phyloP scores from a whole-genome alignment of 2,113 vertebrate genomes.

The Agelaius phoeniceus region DNA sequence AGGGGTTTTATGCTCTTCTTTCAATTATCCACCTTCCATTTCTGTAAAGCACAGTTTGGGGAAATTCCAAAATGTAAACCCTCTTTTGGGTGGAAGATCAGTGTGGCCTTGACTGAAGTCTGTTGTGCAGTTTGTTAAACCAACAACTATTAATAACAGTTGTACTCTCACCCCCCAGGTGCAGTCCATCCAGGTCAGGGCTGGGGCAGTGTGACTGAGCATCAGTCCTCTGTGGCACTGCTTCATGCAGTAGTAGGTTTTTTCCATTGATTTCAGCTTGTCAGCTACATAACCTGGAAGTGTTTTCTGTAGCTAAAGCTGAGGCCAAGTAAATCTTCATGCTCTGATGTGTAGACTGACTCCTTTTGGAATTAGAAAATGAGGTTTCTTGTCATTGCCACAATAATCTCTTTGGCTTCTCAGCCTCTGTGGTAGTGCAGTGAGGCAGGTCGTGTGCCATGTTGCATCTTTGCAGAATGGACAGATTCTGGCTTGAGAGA shows the following conservation, averaged over 20 bases:
- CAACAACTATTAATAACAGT: neutral
- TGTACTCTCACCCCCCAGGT: neutral
- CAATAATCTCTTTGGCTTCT: neutral
- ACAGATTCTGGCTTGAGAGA: neutral
- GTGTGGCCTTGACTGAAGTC: slow-evolving; percentile 20
- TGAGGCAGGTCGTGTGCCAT: rapidly evolving
- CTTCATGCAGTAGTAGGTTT: neutral
- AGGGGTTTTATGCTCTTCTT: neutral
- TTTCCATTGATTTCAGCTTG: neutral
- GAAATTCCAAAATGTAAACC: neutral
- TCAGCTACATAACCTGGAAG: neutral
- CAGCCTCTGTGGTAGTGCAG: rapidly evolving
- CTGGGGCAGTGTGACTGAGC: neutral
- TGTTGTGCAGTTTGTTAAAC: slow-evolving; percentile 1
- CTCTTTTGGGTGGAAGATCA: neutral
- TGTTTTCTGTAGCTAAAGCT: neutral
- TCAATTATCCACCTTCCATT: neutral
- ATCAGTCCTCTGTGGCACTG: neutral
- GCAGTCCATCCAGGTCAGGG: neutral
- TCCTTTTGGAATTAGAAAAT: neutral
- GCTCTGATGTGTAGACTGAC: neutral
- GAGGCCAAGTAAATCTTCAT: neutral
- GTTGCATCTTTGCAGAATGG: neutral
- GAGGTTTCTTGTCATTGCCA: neutral
- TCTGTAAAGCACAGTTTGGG: neutral